phyloP scores from a whole-genome alignment of 1,140 invertebrate species.

The Meloidogyne floridensis region DNA sequence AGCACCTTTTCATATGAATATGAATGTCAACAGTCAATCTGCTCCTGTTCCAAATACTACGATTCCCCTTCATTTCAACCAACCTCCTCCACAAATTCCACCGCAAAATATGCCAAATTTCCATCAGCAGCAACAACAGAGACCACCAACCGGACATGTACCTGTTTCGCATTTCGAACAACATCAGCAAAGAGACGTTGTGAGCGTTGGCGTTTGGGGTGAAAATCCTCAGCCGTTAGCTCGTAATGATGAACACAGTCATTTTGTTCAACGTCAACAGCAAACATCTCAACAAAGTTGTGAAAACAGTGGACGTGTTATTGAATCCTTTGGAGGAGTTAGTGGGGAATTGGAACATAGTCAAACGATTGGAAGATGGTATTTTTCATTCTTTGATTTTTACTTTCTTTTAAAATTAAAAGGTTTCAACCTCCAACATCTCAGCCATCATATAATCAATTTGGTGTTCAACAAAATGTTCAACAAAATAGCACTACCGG shows the following conservation, averaged over 20 bases:
- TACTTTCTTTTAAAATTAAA: neutral
- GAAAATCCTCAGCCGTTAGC: neutral
- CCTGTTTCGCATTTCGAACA: conserved; percentile 1
- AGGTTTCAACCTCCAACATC: neutral
- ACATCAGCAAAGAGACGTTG: conserved; percentile 8
- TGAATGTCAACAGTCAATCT: neutral
- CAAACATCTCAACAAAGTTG: neutral
- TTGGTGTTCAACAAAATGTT: neutral
- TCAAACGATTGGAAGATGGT: neutral
- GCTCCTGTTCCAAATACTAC: neutral
- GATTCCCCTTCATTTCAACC: neutral
- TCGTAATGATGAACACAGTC: neutral
- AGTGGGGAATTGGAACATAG: neutral
- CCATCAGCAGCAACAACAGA: conserved; percentile 14
- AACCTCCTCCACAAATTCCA: neutral
- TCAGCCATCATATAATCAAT: neutral
- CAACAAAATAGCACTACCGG: neutral
- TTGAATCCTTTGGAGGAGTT: neutral
- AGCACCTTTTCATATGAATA: neutral
- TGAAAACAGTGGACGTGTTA: neutral
- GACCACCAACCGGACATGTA: neutral
- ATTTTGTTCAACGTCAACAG: neutral
- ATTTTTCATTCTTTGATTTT: neutral
- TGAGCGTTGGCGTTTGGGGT: conserved; percentile 25
- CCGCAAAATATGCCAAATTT: neutral